These are phyloP conservation scores for Polietes domitor DNA, from an alignment of 2,888 invertebrate genomes.

Conservation along the genomic window DNA sequence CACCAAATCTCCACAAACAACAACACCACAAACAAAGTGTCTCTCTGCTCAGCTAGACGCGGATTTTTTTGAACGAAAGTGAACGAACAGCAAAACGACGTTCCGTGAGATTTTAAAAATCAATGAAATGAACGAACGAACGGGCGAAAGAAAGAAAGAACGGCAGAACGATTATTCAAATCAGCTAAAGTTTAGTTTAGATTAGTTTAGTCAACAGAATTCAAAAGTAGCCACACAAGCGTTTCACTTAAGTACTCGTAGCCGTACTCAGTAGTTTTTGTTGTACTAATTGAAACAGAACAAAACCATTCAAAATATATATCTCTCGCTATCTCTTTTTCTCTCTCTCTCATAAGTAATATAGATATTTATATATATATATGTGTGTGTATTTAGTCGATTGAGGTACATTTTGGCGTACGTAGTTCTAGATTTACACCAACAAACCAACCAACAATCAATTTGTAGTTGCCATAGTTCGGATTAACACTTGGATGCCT, in stretches of 20 bases:
- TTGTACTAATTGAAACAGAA: not conserved
- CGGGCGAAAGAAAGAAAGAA: not conserved
- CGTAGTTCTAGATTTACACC: not conserved
- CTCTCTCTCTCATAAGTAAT: not conserved
- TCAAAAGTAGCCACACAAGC: not conserved
- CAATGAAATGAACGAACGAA: not conserved
- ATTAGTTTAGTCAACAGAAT: not conserved
- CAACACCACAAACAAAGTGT: not conserved
- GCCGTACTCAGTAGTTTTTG: not conserved
- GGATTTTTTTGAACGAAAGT: not conserved
- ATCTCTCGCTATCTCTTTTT: not conserved
- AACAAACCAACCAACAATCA: not conserved
- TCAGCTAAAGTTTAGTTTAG: conserved; percentile 26
- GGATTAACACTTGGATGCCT: not conserved
- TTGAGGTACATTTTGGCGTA: conserved; percentile 9
- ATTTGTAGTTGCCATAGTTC: conserved; percentile 23
- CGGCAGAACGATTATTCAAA: not conserved
- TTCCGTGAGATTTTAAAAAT: not conserved
- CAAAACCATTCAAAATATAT: not conserved
- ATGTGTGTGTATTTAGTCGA: too few relatives aligned
- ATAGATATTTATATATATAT: too few relatives aligned
- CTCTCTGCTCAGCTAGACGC: not conserved
- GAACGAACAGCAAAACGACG: not conserved
- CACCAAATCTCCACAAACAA: not conserved
- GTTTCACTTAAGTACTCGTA: conserved; percentile 4